phyloP scores from a whole-genome alignment of 2,888 invertebrate species.

The Athripsodes cinereus region DNA sequence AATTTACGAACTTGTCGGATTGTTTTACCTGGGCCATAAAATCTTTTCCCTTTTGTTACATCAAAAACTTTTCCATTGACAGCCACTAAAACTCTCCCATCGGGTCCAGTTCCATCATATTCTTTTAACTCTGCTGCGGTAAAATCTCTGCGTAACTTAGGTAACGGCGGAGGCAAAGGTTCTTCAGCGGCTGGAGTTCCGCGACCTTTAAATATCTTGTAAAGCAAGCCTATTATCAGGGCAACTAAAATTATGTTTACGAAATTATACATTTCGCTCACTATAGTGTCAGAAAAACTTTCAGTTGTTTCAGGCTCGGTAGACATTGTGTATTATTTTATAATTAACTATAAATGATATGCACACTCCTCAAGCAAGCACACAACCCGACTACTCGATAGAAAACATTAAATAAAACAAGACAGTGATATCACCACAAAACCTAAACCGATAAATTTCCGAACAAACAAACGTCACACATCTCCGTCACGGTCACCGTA shows the following conservation, averaged over 20 bases:
- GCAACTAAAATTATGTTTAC: slow-evolving; percentile 59
- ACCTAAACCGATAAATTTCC: background rate
- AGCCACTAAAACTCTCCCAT: slow-evolving; percentile 85
- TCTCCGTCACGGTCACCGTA: background rate
- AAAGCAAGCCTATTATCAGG: slow-evolving; percentile 57
- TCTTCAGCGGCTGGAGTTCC: slow-evolving; percentile 36
- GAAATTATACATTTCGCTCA: slow-evolving; percentile 41
- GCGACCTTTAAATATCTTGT: slow-evolving; percentile 55
- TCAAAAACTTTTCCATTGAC: slow-evolving; percentile 95
- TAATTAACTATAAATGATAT: too few relatives aligned
- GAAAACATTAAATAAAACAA: too few relatives aligned
- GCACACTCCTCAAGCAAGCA: too few relatives aligned
- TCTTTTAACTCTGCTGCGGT: slow-evolving; percentile 78
- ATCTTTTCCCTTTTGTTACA: slow-evolving; percentile 81
- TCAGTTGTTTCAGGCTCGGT: background rate
- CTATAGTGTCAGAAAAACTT: background rate
- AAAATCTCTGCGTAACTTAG: slow-evolving; percentile 85
- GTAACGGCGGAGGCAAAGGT: slow-evolving; percentile 46
- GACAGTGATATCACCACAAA: background rate
- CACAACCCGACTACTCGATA: too few relatives aligned
- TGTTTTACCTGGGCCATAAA: slow-evolving; percentile 96
- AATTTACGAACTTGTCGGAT: too few relatives aligned
- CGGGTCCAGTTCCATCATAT: slow-evolving; percentile 80
- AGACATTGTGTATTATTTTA: slow-evolving; percentile 44
- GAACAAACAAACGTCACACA: background rate